Conservation (phyloP, 2,113 vertebrate genomes). For the Acanthisitta chloris region DNA sequence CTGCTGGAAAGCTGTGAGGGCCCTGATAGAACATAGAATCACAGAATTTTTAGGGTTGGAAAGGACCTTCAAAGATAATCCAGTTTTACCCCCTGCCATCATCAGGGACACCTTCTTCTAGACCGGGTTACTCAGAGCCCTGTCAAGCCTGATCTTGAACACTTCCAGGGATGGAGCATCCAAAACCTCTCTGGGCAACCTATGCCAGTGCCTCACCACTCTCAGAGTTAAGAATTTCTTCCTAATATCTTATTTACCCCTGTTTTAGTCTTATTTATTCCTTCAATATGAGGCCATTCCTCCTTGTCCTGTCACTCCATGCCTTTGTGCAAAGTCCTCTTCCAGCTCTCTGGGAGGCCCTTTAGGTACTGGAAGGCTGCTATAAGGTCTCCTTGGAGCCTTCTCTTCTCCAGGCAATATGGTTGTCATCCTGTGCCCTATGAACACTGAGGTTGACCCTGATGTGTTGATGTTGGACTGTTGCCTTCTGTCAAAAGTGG, state of each 20-base stretch:
- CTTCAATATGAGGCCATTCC: neutral
- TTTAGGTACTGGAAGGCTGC: neutral
- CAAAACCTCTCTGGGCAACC: neutral
- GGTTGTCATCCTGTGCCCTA: fast-evolving
- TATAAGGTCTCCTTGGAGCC: neutral
- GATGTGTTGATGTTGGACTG: neutral
- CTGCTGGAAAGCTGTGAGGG: neutral
- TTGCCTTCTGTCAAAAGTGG: neutral
- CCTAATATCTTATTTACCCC: neutral
- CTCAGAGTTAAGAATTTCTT: neutral
- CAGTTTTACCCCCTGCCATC: fast-evolving
- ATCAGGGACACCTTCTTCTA: fast-evolving
- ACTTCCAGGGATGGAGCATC: neutral
- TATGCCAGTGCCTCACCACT: fast-evolving
- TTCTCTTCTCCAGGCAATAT: neutral
- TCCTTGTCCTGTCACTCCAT: neutral
- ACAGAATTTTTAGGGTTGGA: too few species aligned
- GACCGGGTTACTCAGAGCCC: fast-evolving
- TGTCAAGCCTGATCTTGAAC: fast-evolving
- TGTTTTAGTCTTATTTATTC: too few species aligned
- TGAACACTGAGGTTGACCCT: neutral
- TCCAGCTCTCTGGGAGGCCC: neutral
- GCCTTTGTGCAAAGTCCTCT: neutral
- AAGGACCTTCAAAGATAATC: too few species aligned
- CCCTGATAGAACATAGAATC: neutral